Percentiles rank a stretch among this genome's conserved stretches.
Evolutionary conservation across 2,888 invertebrate genomes (phyloP).

Genomic region (Xestia c-nigrum): DNA sequence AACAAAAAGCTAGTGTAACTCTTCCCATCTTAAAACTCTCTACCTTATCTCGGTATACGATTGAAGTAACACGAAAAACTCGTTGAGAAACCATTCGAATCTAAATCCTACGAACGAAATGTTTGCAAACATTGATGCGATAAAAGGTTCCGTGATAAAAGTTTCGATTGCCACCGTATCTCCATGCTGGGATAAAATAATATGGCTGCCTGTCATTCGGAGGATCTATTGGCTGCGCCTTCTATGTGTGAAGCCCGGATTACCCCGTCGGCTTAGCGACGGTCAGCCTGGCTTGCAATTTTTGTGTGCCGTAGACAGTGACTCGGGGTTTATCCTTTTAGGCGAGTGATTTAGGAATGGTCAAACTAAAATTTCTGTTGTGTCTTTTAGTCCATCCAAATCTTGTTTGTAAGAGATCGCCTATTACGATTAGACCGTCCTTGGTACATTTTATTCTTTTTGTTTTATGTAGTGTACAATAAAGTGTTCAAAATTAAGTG

Average conservation of each 20-base stretch:
- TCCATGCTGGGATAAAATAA: conserved; percentile 13
- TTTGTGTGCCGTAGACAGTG: not conserved
- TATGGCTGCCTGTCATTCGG: conserved; percentile 1
- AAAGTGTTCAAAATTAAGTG: not conserved
- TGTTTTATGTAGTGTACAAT: not conserved
- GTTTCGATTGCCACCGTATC: conserved; percentile 13
- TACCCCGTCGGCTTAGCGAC: conserved; percentile 1
- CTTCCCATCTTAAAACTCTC: conserved; percentile 11
- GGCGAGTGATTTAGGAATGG: not conserved
- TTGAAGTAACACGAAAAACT: conserved; percentile 28
- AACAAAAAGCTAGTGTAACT: conserved; percentile 14
- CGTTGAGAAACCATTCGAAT: conserved; percentile 18
- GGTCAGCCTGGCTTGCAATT: not conserved
- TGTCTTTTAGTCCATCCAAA: not conserved
- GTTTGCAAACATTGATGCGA: conserved; percentile 41
- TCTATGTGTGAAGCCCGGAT: not conserved
- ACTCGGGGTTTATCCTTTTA: not conserved
- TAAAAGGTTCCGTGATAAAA: conserved; percentile 41
- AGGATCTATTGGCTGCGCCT: conserved; percentile 12
- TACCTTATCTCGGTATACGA: conserved; percentile 21
- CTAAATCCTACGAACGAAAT: conserved; percentile 36
- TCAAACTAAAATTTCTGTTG: too few relatives aligned
- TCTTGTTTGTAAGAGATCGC: not conserved
- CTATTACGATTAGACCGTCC: not conserved
- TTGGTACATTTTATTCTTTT: not conserved